Base-by-base conservation (phyloP, 1,140 invertebrate species). In the Gyrodactylus salaris region DNA sequence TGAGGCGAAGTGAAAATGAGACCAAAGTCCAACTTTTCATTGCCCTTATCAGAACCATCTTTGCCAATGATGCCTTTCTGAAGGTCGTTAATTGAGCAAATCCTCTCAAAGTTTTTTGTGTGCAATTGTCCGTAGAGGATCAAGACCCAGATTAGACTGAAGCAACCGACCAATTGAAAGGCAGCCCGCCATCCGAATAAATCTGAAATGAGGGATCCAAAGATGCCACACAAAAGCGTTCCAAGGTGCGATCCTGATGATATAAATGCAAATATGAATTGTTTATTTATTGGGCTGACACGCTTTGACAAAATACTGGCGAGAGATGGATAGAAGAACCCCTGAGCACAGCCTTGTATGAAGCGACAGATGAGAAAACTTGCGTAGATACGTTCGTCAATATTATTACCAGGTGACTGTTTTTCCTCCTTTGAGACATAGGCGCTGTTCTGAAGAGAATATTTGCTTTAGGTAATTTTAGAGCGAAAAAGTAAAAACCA, bases 311-410 rank as follows among this genome's bases (percentile, higher is more conserved):
- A 85, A 20, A 87, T 78, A 77, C 85, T 86, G 34, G 86, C 86
- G 82, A 87, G 84, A 76, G 85, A 85, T 54, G 86, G 86, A 80
- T 86, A 86, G 79, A 87, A 86, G 79, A 86, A 84, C 74, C 82
- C 82, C 82, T 77, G 72, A 75, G 75, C 72, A 72, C n/a, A 21
- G 80, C n/a, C 34, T 21, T 74, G 73, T n/a, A 75, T 26, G 25
- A 75, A 23, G 19, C 54, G 77, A 69, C 26, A 25, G 1, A 73
- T n/a, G n/a, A 72, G n/a, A 2, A 73, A 73, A 25, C 1, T 1
- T 25, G 26, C 70, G 21, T 25, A 24, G 70, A 25, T 24, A 22
- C 25, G 20, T 25, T 71, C 70, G 26, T 74, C 0, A n/a, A n/a
- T n/a, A n/a, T n/a, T n/a, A n/a, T n/a, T n/a, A n/a, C n/a, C n/a